Conservation (phyloP, 2,888 invertebrate species). For the Hydropsyche betteni region DNA sequence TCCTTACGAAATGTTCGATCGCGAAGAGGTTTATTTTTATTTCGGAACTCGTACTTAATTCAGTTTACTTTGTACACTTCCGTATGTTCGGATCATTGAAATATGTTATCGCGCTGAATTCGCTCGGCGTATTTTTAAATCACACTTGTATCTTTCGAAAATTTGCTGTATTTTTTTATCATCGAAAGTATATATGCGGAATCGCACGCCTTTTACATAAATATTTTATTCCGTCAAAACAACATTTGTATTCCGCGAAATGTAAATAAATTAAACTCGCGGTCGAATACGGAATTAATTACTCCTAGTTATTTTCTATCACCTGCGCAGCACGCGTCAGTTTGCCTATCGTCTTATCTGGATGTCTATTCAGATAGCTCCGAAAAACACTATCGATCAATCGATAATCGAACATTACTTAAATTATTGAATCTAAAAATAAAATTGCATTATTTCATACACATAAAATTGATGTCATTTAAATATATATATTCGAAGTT, state of each 20-base stretch:
- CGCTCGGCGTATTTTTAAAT: too few relatives aligned
- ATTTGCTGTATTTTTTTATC: not conserved
- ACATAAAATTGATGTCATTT: too few relatives aligned
- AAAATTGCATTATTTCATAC: too few relatives aligned
- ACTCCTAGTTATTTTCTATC: not conserved
- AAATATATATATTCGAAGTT: too few relatives aligned
- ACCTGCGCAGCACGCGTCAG: not conserved
- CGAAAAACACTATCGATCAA: too few relatives aligned
- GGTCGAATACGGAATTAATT: conserved; percentile 7
- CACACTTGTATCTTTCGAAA: too few relatives aligned
- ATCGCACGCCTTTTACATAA: not conserved
- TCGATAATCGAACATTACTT: too few relatives aligned
- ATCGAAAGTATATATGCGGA: not conserved
- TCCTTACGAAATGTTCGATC: too few relatives aligned
- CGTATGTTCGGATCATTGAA: not conserved
- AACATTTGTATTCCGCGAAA: conserved; percentile 7
- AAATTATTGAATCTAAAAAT: too few relatives aligned
- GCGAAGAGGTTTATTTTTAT: conserved; percentile 1
- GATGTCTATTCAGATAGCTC: not conserved
- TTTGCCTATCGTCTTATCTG: conserved; percentile 7
- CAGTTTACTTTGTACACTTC: not conserved
- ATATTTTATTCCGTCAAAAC: conserved; percentile 9
- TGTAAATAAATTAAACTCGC: not conserved
- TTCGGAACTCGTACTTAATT: conserved; percentile 3
- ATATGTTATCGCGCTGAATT: not conserved